These are phyloP conservation scores for Papilio xuthus DNA, from an alignment of 1,140 invertebrate species.

Conservation along the genomic window DNA sequence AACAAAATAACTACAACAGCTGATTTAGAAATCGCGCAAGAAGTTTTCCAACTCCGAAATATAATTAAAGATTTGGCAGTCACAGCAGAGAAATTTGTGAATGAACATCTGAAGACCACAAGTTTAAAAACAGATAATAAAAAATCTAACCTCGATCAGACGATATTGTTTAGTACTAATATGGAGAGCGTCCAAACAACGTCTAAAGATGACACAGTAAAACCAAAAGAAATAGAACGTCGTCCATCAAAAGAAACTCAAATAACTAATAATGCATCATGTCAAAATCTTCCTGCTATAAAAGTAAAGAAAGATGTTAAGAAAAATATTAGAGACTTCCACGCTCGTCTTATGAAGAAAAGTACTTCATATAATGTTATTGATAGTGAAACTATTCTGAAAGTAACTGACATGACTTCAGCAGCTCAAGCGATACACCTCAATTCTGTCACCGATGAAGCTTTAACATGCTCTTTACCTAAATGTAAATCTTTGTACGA, in stretches of 20 bases:
- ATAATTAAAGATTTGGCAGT: conserved; percentile 58
- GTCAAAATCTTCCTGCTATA: conserved; percentile 49
- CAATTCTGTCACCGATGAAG: conserved; percentile 44
- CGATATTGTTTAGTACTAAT: not conserved
- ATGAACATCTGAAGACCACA: conserved; percentile 44
- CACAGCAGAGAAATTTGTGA: conserved; percentile 57
- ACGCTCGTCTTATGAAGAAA: conserved; percentile 53
- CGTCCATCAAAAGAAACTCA: conserved; percentile 57
- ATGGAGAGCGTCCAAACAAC: conserved; percentile 23
- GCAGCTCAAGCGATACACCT: conserved; percentile 38
- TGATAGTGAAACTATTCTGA: conserved; percentile 69
- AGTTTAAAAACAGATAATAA: conserved; percentile 14
- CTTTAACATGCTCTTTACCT: conserved; percentile 51
- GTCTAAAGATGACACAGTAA: conserved; percentile 32
- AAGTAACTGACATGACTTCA: conserved; percentile 70
- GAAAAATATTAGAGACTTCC: conserved; percentile 46
- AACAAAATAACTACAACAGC: conserved; percentile 36
- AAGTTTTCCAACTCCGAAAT: conserved; percentile 57
- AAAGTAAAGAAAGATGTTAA: conserved; percentile 59
- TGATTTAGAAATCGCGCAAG: conserved; percentile 52
- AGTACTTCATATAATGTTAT: conserved; percentile 68
- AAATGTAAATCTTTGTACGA: conserved; percentile 59
- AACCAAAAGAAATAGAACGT: conserved; percentile 8
- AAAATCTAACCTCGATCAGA: conserved; percentile 28
- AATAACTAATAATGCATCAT: conserved; percentile 48